phyloP scores from a whole-genome alignment of 2,113 vertebrate species.

The Labeo rohita region DNA sequence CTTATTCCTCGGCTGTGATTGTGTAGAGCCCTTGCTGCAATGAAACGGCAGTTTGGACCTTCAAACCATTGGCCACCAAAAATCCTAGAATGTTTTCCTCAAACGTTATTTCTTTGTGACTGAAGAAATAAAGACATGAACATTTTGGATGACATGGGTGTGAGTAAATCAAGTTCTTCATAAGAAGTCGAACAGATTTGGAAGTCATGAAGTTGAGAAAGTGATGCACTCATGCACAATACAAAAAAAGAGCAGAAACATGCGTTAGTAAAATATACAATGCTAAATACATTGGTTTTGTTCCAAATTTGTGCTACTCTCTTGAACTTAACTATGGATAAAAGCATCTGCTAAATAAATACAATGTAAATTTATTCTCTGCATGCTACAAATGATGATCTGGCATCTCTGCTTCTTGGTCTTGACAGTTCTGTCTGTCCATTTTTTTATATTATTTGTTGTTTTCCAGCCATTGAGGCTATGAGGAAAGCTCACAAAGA shows the following conservation, averaged over 20 bases:
- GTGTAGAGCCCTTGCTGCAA: too few species aligned
- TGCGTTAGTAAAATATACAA: neutral
- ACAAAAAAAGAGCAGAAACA: neutral
- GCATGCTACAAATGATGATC: neutral
- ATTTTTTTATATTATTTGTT: neutral
- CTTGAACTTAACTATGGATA: neutral
- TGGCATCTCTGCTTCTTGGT: neutral
- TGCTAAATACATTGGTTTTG: neutral
- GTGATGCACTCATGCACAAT: neutral
- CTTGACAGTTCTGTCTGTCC: neutral
- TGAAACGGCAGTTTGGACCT: too few species aligned
- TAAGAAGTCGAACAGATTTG: neutral
- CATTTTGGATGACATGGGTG: too few species aligned
- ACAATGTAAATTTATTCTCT: neutral
- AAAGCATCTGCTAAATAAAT: neutral
- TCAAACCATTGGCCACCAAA: too few species aligned
- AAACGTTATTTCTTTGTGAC: too few species aligned
- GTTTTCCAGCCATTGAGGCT: constrained; percentile 85
- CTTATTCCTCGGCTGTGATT: too few species aligned
- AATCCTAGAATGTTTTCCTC: too few species aligned
- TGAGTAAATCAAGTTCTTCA: neutral
- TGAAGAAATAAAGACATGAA: too few species aligned
- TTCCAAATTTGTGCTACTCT: neutral
- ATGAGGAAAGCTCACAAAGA: constrained; percentile 91
- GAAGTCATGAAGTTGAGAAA: neutral